A percentile compares a stretch with the other conserved stretches of the same genome.
Evolutionary conservation across 2,113 vertebrate genomes (phyloP).

Genomic region (Mobula hypostoma): DNA sequence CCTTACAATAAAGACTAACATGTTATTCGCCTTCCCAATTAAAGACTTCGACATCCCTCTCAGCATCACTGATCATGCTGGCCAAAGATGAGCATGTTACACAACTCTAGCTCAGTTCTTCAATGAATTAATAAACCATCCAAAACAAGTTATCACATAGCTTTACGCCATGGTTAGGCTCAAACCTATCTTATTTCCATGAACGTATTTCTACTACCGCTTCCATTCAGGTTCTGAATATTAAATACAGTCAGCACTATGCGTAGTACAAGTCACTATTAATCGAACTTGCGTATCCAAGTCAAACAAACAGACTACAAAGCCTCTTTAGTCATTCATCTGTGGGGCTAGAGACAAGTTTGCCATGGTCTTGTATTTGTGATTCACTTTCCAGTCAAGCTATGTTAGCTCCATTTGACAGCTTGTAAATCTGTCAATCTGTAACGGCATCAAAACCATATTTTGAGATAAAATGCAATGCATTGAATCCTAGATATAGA

Average conservation of each 20-base stretch:
- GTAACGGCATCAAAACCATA: not conserved
- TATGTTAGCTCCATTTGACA: not conserved
- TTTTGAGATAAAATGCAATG: not conserved
- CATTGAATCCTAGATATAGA: not conserved
- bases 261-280: not conserved
- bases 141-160: slow-evolving; percentile 11
- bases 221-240: not conserved
- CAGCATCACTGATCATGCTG: not conserved
- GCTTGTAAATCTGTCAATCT: slow-evolving; percentile 8
- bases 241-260: not conserved
- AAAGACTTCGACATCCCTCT: too few relatives aligned
- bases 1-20: too few relatives aligned
- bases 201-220: not conserved
- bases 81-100: not conserved
- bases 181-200: slow-evolving; percentile 6
- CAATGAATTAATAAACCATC: slow-evolving; percentile 11
- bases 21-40: too few relatives aligned
- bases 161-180: not conserved
- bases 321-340: slow-evolving; percentile 1
- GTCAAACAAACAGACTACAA: slow-evolving; percentile 10
- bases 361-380: slow-evolving; percentile 17
- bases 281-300: slow-evolving; percentile 10
- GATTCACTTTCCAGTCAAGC: not conserved
- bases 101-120: not conserved
- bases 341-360: not conserved